phyloP scores from a whole-genome alignment of 2,888 invertebrate species.

The Melanchra persicariae region DNA sequence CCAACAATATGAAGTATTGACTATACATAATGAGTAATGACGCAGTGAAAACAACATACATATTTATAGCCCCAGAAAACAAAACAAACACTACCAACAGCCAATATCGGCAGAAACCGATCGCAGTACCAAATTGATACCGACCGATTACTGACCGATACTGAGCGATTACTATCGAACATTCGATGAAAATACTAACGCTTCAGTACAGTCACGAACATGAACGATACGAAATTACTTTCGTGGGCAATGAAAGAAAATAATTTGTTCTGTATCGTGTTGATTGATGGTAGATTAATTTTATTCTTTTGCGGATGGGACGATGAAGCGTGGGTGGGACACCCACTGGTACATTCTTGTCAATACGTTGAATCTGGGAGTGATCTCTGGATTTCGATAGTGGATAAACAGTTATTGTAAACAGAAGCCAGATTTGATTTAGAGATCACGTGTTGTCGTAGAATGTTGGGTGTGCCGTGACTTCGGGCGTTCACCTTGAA shows the following conservation, averaged over 20 bases:
- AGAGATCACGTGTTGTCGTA: not conserved
- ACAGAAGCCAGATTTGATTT: constrained; percentile 1
- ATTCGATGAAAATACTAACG: constrained; percentile 44
- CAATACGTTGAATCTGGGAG: constrained; percentile 21
- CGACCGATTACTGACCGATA: constrained; percentile 52
- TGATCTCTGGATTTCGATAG: constrained; percentile 4
- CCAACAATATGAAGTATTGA: not conserved
- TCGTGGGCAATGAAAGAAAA: constrained; percentile 21
- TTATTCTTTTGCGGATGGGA: constrained; percentile 12
- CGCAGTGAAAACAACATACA: constrained; percentile 13
- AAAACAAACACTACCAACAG: constrained; percentile 49
- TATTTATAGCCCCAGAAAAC: constrained; percentile 22
- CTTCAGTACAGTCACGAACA: constrained; percentile 40
- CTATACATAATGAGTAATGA: constrained; percentile 5
- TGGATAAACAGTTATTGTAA: constrained; percentile 9
- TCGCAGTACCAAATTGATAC: constrained; percentile 56
- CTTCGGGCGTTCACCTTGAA: not conserved
- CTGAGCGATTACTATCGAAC: constrained; percentile 49
- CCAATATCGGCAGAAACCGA: constrained; percentile 42
- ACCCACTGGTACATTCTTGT: constrained; percentile 20
- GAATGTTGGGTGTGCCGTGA: not conserved
- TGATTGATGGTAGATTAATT: constrained; percentile 48
- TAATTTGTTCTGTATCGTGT: constrained; percentile 29
- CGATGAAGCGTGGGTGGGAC: constrained; percentile 12
- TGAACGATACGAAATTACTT: constrained; percentile 26